These are phyloP conservation scores for Cryptomyrus ogoouensis DNA, from an alignment of 2,113 vertebrate species.

Conservation along the genomic window DNA sequence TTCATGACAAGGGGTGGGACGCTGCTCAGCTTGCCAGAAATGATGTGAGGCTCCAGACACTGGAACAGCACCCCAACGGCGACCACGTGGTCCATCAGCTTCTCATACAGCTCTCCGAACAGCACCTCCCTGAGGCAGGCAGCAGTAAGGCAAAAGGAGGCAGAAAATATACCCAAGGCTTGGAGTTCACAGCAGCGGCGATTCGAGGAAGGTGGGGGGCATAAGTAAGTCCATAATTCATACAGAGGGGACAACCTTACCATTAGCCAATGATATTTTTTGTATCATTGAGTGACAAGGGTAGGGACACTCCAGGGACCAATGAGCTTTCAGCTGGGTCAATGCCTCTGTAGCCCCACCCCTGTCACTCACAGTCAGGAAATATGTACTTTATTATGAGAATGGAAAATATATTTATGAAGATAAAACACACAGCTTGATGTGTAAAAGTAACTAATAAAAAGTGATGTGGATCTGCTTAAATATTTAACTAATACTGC, in stretches of 20 bases:
- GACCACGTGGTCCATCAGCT: constrained; percentile 8
- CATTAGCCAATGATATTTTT: background rate
- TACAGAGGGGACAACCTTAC: background rate
- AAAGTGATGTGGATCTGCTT: background rate
- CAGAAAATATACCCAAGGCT: background rate
- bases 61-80: constrained; percentile 25
- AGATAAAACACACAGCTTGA: background rate
- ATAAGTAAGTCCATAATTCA: background rate
- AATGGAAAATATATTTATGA: background rate
- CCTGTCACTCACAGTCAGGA: background rate
- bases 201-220: background rate
- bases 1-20: constrained; percentile 22
- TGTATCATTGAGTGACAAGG: background rate
- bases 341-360: background rate
- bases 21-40: constrained; percentile 1
- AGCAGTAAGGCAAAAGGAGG: background rate
- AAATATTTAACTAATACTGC: background rate
- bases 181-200: background rate
- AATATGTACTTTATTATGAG: background rate
- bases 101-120: constrained; percentile 24
- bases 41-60: constrained; percentile 25
- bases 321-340: background rate
- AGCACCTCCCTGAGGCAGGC: constrained; percentile 21
- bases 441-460: background rate
- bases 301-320: background rate